A percentile compares a stretch with the other conserved stretches of the same genome.
Evolutionary conservation across 1,140 invertebrate species (phyloP).

Genomic region (Bombus soroeensis): DNA sequence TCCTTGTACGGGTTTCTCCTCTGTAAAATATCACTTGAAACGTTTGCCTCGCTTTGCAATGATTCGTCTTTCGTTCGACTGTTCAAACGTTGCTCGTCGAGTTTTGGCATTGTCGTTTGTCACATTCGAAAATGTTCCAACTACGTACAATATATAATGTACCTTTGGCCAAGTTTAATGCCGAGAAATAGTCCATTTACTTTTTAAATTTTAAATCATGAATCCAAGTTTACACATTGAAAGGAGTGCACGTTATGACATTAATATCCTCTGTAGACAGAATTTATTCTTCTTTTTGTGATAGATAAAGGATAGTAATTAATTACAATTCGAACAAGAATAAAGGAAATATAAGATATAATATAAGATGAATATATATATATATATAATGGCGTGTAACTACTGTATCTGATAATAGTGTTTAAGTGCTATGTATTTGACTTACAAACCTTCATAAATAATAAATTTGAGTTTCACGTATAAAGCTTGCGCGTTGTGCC

Average conservation of each 20-base stretch:
- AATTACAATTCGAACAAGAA: background rate
- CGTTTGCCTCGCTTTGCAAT: slow-evolving; percentile 1
- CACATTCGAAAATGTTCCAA: background rate
- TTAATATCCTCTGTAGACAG: background rate
- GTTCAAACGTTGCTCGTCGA: background rate
- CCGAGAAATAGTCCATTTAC: background rate
- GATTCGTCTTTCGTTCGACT: slow-evolving; percentile 10
- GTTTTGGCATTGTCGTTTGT: background rate
- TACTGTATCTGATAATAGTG: too few species aligned
- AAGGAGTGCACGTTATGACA: too few species aligned
- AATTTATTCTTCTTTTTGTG: background rate
- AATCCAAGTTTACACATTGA: background rate
- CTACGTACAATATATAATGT: background rate
- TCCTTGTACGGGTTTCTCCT: slow-evolving; percentile 1
- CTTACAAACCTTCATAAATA: too few species aligned
- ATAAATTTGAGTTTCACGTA: too few species aligned
- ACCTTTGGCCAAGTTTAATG: background rate
- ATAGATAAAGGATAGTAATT: background rate
- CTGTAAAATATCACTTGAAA: slow-evolving; percentile 39
- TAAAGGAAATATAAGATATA: background rate
- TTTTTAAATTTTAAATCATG: background rate
- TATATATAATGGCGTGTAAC: too few species aligned
- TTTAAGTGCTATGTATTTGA: too few species aligned
- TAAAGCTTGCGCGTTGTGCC: too few species aligned
- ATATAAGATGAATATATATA: background rate